Conservation (phyloP, 2,113 vertebrate genomes). For the Jacana jacana region DNA sequence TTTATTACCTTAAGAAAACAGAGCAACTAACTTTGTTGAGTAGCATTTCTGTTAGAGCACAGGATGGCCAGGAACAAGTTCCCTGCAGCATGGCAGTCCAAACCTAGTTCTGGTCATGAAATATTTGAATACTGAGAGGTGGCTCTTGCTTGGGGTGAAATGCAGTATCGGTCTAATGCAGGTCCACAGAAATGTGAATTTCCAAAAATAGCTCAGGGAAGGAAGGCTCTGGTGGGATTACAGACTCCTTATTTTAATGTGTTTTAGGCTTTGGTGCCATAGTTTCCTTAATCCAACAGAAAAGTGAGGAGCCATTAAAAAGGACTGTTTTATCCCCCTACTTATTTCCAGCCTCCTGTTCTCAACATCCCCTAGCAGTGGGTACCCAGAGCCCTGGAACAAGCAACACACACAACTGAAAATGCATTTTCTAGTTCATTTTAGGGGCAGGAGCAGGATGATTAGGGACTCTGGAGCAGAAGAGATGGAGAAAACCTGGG, state of each 20-base stretch:
- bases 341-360: neutral
- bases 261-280: neutral
- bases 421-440: neutral
- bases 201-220: neutral
- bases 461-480: neutral
- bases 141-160: neutral
- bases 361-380: neutral
- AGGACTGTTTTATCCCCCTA: neutral
- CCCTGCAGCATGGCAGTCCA: neutral
- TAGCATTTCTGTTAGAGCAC: neutral
- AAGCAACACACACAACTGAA: neutral
- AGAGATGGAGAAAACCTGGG: neutral
- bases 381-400: neutral
- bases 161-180: neutral
- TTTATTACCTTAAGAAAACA: neutral
- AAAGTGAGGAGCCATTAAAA: neutral
- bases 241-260: neutral
- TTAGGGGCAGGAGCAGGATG: neutral
- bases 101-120: neutral
- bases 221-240: neutral
- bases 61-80: neutral
- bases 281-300: neutral
- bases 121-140: no score
- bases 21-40: neutral
- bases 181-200: neutral